A percentile compares a stretch with the other conserved stretches of the same genome.
These are phyloP conservation scores for Lithophane semibrunnea DNA, from an alignment of 2,888 invertebrate genomes.

Conservation along the genomic window DNA sequence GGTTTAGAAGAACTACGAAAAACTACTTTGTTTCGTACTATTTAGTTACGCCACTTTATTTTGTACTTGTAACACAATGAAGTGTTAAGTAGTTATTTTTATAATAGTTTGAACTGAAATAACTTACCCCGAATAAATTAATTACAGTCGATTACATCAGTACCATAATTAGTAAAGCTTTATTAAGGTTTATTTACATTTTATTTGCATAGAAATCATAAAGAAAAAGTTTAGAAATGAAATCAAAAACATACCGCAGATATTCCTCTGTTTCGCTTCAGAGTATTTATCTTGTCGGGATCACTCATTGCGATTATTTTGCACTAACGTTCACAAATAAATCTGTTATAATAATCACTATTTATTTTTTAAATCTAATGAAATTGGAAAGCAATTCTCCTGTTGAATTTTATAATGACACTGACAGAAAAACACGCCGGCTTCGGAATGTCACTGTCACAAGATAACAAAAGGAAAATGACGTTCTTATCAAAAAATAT, in stretches of 20 bases:
- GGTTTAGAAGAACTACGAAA: background rate
- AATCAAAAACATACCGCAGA: constrained; percentile 39
- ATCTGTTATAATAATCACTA: background rate
- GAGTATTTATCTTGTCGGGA: constrained; percentile 28
- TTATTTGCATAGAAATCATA: background rate
- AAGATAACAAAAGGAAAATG: background rate
- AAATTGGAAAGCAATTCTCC: fast-evolving
- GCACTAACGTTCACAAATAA: constrained; percentile 16
- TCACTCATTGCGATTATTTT: constrained; percentile 41
- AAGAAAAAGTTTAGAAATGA: background rate
- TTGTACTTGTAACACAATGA: too few relatives aligned
- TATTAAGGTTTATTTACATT: background rate
- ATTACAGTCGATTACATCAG: too few relatives aligned
- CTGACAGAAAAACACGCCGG: constrained; percentile 42
- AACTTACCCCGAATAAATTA: too few relatives aligned
- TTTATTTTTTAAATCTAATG: background rate
- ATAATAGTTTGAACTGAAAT: background rate
- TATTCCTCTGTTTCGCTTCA: constrained; percentile 25
- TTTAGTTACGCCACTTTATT: too few relatives aligned
- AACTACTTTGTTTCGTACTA: too few relatives aligned
- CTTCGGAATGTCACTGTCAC: constrained; percentile 10
- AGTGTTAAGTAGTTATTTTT: background rate
- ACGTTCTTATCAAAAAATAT: constrained; percentile 24
- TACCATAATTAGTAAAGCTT: background rate
- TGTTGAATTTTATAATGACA: constrained; percentile 1